phyloP scores from a whole-genome alignment of 2,797 vertebrate species.

The Nothura maculosa region DNA sequence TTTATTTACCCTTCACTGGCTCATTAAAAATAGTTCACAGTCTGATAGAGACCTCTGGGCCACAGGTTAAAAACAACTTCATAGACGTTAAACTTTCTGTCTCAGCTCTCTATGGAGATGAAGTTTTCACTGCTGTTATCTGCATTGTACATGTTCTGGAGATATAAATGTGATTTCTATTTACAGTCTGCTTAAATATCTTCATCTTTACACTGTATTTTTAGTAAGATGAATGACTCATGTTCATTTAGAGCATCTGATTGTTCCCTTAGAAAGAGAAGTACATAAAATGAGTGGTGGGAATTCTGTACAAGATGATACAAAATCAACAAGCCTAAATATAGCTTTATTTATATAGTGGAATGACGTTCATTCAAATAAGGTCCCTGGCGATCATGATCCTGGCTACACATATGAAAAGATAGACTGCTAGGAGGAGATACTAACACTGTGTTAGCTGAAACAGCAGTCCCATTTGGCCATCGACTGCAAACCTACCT shows the following conservation, averaged over 20 bases:
- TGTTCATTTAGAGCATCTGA: neutral
- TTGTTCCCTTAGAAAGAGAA: neutral
- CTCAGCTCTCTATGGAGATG: neutral
- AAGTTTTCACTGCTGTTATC: conserved; percentile 6
- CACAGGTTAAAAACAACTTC: neutral
- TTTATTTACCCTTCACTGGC: neutral
- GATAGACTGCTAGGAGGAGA: neutral
- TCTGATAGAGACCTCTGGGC: neutral
- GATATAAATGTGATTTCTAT: conserved; percentile 29
- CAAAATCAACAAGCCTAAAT: neutral
- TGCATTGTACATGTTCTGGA: conserved; percentile 16
- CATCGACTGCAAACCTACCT: neutral
- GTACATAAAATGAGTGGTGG: conserved; percentile 1
- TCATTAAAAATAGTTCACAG: neutral
- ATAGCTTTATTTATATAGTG: neutral
- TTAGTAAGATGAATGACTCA: neutral
- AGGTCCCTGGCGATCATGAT: neutral
- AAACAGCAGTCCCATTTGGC: neutral
- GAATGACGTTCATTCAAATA: neutral
- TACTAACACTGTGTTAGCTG: neutral
- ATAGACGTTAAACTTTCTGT: conserved; percentile 12
- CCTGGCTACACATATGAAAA: neutral
- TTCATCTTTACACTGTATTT: conserved; percentile 31
- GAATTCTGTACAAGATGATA: conserved; percentile 3
- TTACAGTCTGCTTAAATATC: neutral